Conservation (phyloP, 1,140 invertebrate genomes). For the Zaprionus africanus region DNA sequence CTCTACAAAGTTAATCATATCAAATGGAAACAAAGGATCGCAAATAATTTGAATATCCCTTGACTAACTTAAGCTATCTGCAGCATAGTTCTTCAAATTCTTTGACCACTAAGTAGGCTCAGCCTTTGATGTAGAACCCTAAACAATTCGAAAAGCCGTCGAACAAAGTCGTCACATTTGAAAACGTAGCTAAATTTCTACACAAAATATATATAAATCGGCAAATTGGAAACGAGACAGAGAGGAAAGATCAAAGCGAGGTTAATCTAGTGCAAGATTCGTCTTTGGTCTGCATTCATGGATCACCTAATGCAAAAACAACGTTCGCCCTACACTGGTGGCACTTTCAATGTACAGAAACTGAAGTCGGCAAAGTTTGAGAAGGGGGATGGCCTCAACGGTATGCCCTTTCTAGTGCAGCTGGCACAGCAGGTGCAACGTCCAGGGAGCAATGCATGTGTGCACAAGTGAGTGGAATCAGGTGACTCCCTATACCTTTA, state of each 20-base stretch:
- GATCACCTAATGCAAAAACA: constrained; percentile 55
- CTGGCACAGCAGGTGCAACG: constrained; percentile 35
- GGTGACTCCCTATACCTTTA: neutral
- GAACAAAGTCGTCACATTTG: constrained; percentile 13
- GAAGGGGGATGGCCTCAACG: constrained; percentile 40
- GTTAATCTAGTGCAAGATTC: neutral
- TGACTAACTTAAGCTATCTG: no score
- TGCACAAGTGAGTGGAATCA: constrained; percentile 25
- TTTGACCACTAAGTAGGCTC: constrained; percentile 13
- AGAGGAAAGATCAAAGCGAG: neutral
- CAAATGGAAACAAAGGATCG: no score
- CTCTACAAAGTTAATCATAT: no score
- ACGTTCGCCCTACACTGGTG: constrained; percentile 56
- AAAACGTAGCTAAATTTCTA: constrained; percentile 46
- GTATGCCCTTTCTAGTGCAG: constrained; percentile 51
- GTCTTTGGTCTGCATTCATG: neutral
- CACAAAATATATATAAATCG: constrained; percentile 30
- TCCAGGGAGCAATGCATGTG: constrained; percentile 5
- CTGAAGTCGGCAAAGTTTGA: constrained; percentile 13
- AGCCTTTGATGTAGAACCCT: neutral
- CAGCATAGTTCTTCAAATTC: no score
- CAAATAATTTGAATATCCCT: no score
- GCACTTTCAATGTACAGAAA: constrained; percentile 50
- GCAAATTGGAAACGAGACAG: neutral
- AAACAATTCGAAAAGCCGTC: constrained; percentile 16